phyloP scores from a whole-genome alignment of 2,113 vertebrate species.

The Piprites chloris region DNA sequence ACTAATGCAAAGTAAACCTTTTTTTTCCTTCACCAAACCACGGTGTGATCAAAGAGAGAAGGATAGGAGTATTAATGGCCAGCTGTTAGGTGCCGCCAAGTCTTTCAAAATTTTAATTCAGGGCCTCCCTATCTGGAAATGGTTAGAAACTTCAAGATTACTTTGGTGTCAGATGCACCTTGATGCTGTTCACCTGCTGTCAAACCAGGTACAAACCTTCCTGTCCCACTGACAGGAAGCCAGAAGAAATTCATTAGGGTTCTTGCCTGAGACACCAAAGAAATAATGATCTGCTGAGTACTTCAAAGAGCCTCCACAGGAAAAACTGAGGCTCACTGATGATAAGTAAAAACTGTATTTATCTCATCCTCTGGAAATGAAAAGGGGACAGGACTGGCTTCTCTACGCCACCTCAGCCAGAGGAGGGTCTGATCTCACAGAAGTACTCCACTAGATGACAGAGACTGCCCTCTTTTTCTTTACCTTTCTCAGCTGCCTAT shows the following conservation, averaged over 20 bases:
- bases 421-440: background rate
- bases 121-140: background rate
- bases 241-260: background rate
- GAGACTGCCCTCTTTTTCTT: background rate
- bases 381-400: background rate
- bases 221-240: background rate
- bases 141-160: background rate
- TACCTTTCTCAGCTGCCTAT: background rate
- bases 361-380: background rate
- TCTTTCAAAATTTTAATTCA: background rate
- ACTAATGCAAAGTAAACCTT: background rate
- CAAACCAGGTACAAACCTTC: background rate
- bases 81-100: background rate
- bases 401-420: background rate
- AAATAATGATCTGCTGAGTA: background rate
- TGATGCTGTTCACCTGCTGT: background rate
- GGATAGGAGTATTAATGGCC: background rate
- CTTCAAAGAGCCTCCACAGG: background rate
- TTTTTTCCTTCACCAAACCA: background rate
- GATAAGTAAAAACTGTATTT: background rate
- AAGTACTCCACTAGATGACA: background rate
- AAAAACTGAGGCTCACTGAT: background rate
- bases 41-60: background rate
- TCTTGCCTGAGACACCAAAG: background rate
- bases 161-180: background rate